A percentile compares a stretch with the other conserved stretches of the same genome.
These are phyloP conservation scores for Enteromius mattozi DNA, from an alignment of 2,797 vertebrate species.

Conservation along the genomic window DNA sequence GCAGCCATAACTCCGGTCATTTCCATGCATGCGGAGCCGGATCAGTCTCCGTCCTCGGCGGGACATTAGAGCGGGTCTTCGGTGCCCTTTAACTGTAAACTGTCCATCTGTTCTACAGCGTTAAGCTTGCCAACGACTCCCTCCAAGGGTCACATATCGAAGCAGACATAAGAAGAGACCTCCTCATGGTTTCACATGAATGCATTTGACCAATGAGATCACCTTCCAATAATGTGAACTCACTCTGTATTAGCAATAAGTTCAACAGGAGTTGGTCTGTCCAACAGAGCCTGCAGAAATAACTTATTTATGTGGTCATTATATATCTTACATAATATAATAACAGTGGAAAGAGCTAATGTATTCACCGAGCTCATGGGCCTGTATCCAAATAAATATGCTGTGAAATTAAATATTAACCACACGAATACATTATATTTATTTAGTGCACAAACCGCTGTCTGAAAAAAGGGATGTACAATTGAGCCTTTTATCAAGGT, in stretches of 20 bases:
- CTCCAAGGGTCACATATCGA: constrained; percentile 48
- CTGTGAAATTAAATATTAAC: constrained; percentile 61
- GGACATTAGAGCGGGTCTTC: constrained; percentile 56
- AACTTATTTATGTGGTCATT: constrained; percentile 52
- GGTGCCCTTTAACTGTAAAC: constrained; percentile 62
- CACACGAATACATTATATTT: constrained; percentile 51
- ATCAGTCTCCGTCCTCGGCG: constrained; percentile 38
- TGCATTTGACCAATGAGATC: constrained; percentile 40
- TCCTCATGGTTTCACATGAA: constrained; percentile 35
- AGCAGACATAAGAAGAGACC: constrained; percentile 49
- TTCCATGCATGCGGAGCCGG: constrained; percentile 42
- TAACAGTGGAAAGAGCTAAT: constrained; percentile 46
- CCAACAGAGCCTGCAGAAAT: constrained; percentile 45
- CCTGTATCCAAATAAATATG: constrained; percentile 52
- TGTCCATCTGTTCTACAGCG: constrained; percentile 61
- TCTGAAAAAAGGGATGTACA: neutral
- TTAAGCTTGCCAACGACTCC: constrained; percentile 51
- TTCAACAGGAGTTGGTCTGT: constrained; percentile 37
- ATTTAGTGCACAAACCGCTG: constrained; percentile 49
- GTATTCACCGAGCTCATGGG: constrained; percentile 40
- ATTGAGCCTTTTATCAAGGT: constrained; percentile 34
- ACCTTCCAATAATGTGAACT: constrained; percentile 29
- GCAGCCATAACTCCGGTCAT: constrained; percentile 22
- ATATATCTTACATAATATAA: constrained; percentile 50
- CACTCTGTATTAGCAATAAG: constrained; percentile 43